A percentile compares a stretch with the other conserved stretches of the same genome.
Conservation (phyloP, 2,797 vertebrate species). For the Liasis olivaceus region DNA sequence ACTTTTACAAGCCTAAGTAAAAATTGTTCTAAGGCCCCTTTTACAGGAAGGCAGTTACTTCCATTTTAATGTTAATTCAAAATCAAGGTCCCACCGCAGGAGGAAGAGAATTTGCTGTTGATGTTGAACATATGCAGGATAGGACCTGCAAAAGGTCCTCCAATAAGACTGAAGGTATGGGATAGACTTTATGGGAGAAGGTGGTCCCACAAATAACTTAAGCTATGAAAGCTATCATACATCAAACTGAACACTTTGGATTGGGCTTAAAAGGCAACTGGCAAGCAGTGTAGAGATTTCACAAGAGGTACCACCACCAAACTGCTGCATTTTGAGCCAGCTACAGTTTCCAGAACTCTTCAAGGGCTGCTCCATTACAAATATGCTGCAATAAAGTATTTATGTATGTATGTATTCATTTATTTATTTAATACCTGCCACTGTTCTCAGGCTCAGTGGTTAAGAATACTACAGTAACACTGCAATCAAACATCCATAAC, state of each 20-base stretch:
- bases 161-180: not conserved
- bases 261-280: not conserved
- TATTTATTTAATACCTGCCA: too few species aligned
- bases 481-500: too few species aligned
- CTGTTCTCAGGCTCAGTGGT: too few species aligned
- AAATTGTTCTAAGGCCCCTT: not conserved
- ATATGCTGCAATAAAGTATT: not conserved
- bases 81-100: not conserved
- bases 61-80: not conserved
- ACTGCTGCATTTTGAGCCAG: not conserved
- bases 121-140: not conserved
- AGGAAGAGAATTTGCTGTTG: not conserved
- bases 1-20: not conserved
- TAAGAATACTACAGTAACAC: too few species aligned
- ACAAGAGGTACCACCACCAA: not conserved
- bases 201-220: not conserved
- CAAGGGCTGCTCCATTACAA: not conserved
- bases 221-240: not conserved
- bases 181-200: too few species aligned
- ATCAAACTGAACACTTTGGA: not conserved
- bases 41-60: not conserved
- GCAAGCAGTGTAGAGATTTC: not conserved
- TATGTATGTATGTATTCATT: too few species aligned
- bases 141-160: not conserved
- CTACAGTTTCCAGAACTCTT: not conserved